A percentile compares a stretch with the other conserved stretches of the same genome.
phyloP scores from a whole-genome alignment of 2,797 vertebrate genomes.

The Sebastolobus altivelis region DNA sequence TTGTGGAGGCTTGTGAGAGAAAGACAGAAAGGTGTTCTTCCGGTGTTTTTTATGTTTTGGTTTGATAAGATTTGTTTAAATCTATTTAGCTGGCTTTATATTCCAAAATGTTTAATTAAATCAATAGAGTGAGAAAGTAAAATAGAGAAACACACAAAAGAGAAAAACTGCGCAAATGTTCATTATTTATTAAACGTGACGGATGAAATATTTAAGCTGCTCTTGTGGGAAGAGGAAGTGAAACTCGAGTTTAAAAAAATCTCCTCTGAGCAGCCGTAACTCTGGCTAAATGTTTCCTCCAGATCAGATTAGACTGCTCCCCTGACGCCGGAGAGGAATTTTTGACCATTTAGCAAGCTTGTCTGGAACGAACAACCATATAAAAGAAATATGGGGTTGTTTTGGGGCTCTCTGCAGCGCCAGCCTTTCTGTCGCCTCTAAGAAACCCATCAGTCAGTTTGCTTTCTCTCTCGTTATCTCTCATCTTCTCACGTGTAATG shows the following conservation, averaged over 20 bases:
- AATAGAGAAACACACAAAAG: neutral
- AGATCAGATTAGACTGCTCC: constrained; percentile 29
- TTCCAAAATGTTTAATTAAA: constrained; percentile 19
- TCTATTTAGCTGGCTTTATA: neutral
- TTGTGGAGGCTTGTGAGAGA: constrained; percentile 17
- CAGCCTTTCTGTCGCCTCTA: neutral
- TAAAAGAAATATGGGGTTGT: too few relatives aligned
- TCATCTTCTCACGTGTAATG: constrained; percentile 1
- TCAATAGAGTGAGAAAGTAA: neutral
- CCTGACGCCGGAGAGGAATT: constrained; percentile 31
- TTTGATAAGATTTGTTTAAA: neutral
- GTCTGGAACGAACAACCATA: neutral
- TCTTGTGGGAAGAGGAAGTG: constrained; percentile 16
- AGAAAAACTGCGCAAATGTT: neutral
- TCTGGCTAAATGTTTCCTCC: constrained; percentile 42
- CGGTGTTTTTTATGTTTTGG: neutral
- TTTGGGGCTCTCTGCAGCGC: neutral
- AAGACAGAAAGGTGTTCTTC: neutral
- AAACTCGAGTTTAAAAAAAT: constrained; percentile 1
- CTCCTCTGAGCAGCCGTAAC: constrained; percentile 17
- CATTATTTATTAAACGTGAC: constrained; percentile 31
- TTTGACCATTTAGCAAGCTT: constrained; percentile 24
- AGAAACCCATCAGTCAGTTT: neutral
- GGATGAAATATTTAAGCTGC: constrained; percentile 38
- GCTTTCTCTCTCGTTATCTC: constrained; percentile 8